Evolutionary conservation across 1,140 invertebrate species (phyloP).

Genomic region (Adelges cooleyi): DNA sequence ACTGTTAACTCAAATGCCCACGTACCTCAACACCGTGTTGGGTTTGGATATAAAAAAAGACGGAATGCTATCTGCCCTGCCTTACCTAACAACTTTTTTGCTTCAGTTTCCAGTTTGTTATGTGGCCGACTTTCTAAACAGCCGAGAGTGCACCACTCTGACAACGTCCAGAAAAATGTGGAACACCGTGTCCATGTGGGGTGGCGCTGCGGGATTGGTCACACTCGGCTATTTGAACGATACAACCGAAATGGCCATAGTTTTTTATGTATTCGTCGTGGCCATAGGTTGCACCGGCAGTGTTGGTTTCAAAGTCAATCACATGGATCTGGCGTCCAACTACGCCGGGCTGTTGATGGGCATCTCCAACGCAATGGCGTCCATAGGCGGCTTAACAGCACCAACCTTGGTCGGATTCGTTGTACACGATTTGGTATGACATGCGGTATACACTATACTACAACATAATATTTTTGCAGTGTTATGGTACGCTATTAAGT

Average conservation of each 20-base stretch:
- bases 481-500: too few relatives aligned
- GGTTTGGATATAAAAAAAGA: constrained; percentile 56
- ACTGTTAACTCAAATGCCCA: constrained; percentile 78
- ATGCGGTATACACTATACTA: too few relatives aligned
- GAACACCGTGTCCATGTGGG: constrained; percentile 40
- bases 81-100: constrained; percentile 54
- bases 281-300: constrained; percentile 47
- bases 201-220: constrained; percentile 40
- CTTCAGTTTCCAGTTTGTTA: constrained; percentile 38
- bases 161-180: constrained; percentile 39
- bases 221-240: constrained; percentile 35
- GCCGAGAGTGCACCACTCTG: constrained; percentile 35
- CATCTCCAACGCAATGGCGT: constrained; percentile 49
- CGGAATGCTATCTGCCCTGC: constrained; percentile 63
- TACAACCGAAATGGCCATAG: constrained; percentile 36
- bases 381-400: constrained; percentile 75
- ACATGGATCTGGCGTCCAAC: constrained; percentile 49
- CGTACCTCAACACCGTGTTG: constrained; percentile 72
- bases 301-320: constrained; percentile 48
- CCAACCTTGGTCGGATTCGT: constrained; percentile 65
- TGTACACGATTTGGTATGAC: constrained; percentile 53
- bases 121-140: constrained; percentile 38
- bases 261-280: constrained; percentile 44
- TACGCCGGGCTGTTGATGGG: constrained; percentile 40
- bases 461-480: too few relatives aligned